Evolutionary conservation across 2,888 invertebrate species (phyloP), one percentile per base, ranked within the genome.

Genomic region (Caenorhabditis sp.): DNA sequence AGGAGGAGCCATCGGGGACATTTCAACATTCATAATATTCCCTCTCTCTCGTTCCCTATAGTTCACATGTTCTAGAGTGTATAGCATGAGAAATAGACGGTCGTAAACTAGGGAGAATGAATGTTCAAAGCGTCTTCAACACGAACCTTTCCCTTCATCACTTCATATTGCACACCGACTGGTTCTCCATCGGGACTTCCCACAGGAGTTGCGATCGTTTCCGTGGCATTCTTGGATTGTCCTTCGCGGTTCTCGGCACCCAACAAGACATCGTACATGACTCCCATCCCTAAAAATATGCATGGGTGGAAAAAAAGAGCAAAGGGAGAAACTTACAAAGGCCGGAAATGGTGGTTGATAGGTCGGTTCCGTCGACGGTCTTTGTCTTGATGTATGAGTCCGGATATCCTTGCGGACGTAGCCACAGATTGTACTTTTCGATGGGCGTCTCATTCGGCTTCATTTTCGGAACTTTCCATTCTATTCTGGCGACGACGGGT

Each of bases 201-300:
- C 93, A 98, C 98, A 0, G 98, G 98, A 0, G 98, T 98, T 69
- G 95, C 94, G 93, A 96, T 95, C 89, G 95, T 95, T 91, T 95
- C 95, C 1, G 97, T 95, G 0, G 96, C 95, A 92, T 98, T 97
- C 92, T 97, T 97, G 8, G 98, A 98, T 89, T 95, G 95, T 69
- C 98, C 98, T 68, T 98, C 96, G 87, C 95, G 95, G 93, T 99
- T 99, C 92, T 95, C 95, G 6, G 97, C 99, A 13, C 97, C 95
- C n/a, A 99, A 95, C 84, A 97, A 94, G 92, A 98, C 97, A 93
- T 98, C 98, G 93, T 99, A 99, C 24, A 86, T 85, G 18, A 85
- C 85, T 32, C 90, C 91, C 87, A 89, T 88, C 78, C 85, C 91
- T 90, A 80, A 47, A 88, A 80, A 69, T n/a, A 35, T 47, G 32